Conservation (phyloP, 2,888 invertebrate genomes). For the Fragum whitleyi region DNA sequence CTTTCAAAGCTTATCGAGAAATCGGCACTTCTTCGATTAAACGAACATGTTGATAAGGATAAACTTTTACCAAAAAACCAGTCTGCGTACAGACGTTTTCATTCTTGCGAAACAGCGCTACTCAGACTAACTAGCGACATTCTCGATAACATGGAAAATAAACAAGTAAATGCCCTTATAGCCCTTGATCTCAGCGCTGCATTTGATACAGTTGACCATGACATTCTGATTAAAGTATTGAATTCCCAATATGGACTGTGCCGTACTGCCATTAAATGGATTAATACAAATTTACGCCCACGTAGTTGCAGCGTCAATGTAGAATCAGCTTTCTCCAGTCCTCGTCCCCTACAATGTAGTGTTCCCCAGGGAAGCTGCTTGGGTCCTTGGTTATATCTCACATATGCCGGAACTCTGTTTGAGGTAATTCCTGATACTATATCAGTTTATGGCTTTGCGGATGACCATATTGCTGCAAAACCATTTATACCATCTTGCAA, state of each 20-base stretch:
- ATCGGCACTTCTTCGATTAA: too few relatives aligned
- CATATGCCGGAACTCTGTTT: slow-evolving; percentile 17
- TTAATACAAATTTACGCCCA: not conserved
- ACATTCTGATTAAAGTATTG: not conserved
- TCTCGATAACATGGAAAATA: not conserved
- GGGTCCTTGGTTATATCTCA: slow-evolving; percentile 12
- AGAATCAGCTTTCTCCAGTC: too few relatives aligned
- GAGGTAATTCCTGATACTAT: slow-evolving; percentile 1
- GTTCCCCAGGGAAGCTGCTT: too few relatives aligned
- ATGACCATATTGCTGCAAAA: slow-evolving; percentile 8
- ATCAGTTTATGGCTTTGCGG: slow-evolving; percentile 8
- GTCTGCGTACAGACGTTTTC: slow-evolving; percentile 10
- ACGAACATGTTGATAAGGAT: slow-evolving; percentile 31
- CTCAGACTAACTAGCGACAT: not conserved
- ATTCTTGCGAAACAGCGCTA: slow-evolving; percentile 4
- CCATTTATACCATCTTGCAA: not conserved
- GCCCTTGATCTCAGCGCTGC: too few relatives aligned
- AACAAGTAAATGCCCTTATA: not conserved
- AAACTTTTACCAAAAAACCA: slow-evolving; percentile 41
- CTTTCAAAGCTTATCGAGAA: slow-evolving; percentile 2
- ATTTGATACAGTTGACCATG: too few relatives aligned
- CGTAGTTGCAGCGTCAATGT: slow-evolving; percentile 1
- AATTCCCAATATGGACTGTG: not conserved
- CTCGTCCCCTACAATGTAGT: too few relatives aligned
- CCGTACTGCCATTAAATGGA: not conserved